Conservation (phyloP, 2,113 vertebrate species). For the Crotalus helleri region DNA sequence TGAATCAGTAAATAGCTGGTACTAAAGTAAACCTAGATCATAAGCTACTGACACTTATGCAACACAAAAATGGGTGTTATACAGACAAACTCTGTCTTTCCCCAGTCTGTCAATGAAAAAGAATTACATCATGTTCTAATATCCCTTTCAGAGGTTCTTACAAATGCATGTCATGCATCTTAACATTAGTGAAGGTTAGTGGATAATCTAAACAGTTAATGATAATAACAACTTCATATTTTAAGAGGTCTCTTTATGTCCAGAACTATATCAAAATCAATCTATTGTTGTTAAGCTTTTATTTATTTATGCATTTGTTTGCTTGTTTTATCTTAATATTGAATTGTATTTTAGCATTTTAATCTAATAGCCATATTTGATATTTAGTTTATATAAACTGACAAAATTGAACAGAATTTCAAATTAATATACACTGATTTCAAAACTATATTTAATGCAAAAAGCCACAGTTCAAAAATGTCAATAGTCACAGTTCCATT, state of each 20-base stretch:
- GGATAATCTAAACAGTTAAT: not conserved
- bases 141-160: not conserved
- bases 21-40: not conserved
- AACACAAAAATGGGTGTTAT: not conserved
- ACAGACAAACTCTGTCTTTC: not conserved
- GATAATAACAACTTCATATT: not conserved
- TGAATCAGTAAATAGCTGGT: not conserved
- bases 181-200: not conserved
- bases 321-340: not conserved
- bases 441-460: not conserved
- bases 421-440: not conserved
- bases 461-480: not conserved
- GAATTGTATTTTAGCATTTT: not conserved
- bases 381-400: not conserved
- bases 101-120: not conserved
- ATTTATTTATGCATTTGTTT: not conserved
- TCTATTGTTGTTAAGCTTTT: constrained; percentile 8
- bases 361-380: not conserved
- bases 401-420: accelerated
- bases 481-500: not conserved
- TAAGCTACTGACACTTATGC: not conserved
- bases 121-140: accelerated
- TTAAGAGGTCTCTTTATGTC: not conserved
- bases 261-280: not conserved
- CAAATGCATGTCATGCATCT: not conserved